A percentile compares a stretch with the other conserved stretches of the same genome.
These are phyloP conservation scores for Chaetura pelagica DNA, from an alignment of 2,113 vertebrate genomes.

Conservation along the genomic window DNA sequence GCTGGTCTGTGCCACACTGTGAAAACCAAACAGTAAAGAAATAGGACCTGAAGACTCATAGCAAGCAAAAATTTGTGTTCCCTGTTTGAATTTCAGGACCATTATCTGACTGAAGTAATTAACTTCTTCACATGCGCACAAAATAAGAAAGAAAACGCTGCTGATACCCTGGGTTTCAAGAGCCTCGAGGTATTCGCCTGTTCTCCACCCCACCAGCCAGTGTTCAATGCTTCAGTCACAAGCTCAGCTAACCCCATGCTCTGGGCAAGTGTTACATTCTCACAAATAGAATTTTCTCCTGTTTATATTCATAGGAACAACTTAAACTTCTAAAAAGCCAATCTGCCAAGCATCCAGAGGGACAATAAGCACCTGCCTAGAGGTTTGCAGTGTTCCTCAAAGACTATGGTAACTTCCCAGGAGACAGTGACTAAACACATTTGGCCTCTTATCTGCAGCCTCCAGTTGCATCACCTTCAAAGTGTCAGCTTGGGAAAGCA, in stretches of 20 bases:
- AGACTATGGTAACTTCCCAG: neutral
- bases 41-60: neutral
- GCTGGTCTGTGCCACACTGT: accelerated
- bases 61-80: neutral
- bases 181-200: neutral
- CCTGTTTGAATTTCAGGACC: neutral
- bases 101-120: neutral
- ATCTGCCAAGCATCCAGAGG: neutral
- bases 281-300: neutral
- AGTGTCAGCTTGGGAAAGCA: neutral
- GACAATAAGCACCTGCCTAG: neutral
- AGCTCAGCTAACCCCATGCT: neutral
- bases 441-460: neutral
- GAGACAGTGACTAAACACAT: neutral
- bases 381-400: neutral
- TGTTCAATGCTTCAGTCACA: neutral
- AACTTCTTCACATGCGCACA: neutral
- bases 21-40: neutral
- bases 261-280: neutral
- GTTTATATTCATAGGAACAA: neutral
- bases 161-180: neutral
- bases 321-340: neutral
- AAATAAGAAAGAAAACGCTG: neutral
- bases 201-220: neutral
- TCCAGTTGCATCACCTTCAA: neutral